Evolutionary conservation across 2,888 invertebrate species (phyloP).

Genomic region (Cepaea hortensis): DNA sequence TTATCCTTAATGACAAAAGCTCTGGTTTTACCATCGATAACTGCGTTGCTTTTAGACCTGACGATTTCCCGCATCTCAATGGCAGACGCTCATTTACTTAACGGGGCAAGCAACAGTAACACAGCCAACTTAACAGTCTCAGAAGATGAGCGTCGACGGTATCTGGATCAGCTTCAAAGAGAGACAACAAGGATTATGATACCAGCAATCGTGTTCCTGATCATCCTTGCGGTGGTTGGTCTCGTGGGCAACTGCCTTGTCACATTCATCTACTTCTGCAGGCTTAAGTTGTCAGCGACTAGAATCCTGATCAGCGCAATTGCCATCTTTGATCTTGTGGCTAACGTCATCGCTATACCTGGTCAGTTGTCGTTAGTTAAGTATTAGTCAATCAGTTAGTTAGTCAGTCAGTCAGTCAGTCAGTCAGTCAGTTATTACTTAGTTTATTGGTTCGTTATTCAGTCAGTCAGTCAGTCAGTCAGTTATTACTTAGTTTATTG

Average conservation of each 20-base stretch:
- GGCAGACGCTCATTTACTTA: too few relatives aligned
- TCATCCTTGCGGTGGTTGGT: background rate
- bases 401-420: too few relatives aligned
- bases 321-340: conserved; percentile 25
- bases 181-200: conserved; percentile 3
- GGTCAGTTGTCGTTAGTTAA: background rate
- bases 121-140: background rate
- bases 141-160: background rate
- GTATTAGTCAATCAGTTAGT: too few relatives aligned
- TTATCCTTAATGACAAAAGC: too few relatives aligned
- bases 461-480: too few relatives aligned
- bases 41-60: too few relatives aligned
- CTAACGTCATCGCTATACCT: conserved; percentile 18
- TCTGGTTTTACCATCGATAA: too few relatives aligned
- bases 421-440: too few relatives aligned
- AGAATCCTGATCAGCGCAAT: conserved; percentile 2
- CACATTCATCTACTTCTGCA: conserved; percentile 11
- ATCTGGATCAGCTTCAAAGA: conserved; percentile 7
- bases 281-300: background rate
- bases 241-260: conserved; percentile 1
- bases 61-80: too few relatives aligned
- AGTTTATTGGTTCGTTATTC: too few relatives aligned
- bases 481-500: too few relatives aligned
- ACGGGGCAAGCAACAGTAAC: too few relatives aligned
- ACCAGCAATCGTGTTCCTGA: conserved; percentile 11